phyloP scores from a whole-genome alignment of 2,113 vertebrate species.

The Hyperopisus bebe region DNA sequence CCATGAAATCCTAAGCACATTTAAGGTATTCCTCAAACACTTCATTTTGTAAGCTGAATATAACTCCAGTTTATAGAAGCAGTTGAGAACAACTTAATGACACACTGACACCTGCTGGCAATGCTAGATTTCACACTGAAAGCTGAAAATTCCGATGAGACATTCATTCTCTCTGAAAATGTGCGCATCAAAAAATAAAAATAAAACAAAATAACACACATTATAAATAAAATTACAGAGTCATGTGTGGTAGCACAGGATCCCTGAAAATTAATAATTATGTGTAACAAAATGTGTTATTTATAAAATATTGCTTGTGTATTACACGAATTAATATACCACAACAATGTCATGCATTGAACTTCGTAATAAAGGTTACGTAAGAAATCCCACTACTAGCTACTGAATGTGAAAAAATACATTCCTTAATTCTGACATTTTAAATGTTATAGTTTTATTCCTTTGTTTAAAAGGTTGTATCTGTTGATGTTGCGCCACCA shows the following conservation, averaged over 20 bases:
- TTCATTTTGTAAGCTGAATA: neutral
- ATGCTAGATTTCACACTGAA: neutral
- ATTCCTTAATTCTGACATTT: conserved; percentile 1
- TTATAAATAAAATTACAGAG: neutral
- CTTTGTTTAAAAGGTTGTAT: conserved; percentile 4
- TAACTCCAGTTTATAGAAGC: neutral
- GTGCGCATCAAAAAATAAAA: neutral
- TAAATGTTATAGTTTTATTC: neutral
- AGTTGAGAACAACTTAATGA: neutral
- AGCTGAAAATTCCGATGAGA: neutral
- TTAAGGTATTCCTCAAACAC: neutral
- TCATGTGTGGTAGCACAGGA: neutral
- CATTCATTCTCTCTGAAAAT: neutral
- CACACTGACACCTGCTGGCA: neutral
- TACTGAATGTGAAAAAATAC: conserved; percentile 9
- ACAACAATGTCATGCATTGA: neutral
- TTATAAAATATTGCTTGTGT: neutral
- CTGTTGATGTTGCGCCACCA: neutral
- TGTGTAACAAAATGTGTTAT: neutral
- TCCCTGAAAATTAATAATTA: neutral
- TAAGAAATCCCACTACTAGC: neutral
- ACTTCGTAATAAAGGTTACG: neutral
- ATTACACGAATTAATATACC: neutral
- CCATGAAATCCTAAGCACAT: neutral
- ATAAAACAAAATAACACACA: neutral